These are phyloP conservation scores for Harpalus rubripes DNA, from an alignment of 2,888 invertebrate species.

Conservation along the genomic window DNA sequence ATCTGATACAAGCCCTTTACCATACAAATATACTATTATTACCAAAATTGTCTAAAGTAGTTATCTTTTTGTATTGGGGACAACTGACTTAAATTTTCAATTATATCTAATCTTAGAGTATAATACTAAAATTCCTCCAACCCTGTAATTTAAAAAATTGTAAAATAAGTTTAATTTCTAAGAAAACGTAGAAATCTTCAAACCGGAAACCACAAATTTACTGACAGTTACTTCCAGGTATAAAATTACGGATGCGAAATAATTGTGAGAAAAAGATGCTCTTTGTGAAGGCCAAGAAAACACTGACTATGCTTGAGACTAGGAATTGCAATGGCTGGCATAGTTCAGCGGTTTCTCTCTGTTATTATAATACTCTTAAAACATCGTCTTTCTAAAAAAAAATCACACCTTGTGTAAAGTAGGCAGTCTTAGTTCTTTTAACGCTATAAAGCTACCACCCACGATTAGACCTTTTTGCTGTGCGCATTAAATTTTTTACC, in stretches of 20 bases:
- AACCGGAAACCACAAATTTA: conserved; percentile 64
- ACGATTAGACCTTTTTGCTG: conserved; percentile 6
- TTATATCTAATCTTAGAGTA: conserved; percentile 38
- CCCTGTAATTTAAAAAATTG: conserved; percentile 46
- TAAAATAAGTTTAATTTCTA: conserved; percentile 52
- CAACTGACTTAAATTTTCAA: conserved; percentile 36
- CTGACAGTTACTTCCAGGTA: conserved; percentile 57
- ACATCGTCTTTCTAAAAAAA: neutral
- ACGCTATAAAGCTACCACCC: conserved; percentile 24
- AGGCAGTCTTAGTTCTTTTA: neutral
- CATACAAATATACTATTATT: too few species aligned
- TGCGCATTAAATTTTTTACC: too few species aligned
- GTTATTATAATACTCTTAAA: conserved; percentile 37
- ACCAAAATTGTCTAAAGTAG: too few species aligned
- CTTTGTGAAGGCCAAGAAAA: conserved; percentile 17
- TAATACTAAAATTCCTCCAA: conserved; percentile 37
- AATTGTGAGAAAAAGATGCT: conserved; percentile 50
- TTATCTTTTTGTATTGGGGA: conserved; percentile 8
- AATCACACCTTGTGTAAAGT: neutral
- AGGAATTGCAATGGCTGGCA: neutral
- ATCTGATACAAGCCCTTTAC: too few species aligned
- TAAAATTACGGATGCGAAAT: conserved; percentile 56
- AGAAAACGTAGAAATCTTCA: conserved; percentile 36
- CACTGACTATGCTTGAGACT: neutral
- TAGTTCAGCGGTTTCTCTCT: neutral